These are phyloP conservation scores for Melanotaenia duboulayi DNA, from an alignment of 2,113 vertebrate genomes.

Conservation along the genomic window DNA sequence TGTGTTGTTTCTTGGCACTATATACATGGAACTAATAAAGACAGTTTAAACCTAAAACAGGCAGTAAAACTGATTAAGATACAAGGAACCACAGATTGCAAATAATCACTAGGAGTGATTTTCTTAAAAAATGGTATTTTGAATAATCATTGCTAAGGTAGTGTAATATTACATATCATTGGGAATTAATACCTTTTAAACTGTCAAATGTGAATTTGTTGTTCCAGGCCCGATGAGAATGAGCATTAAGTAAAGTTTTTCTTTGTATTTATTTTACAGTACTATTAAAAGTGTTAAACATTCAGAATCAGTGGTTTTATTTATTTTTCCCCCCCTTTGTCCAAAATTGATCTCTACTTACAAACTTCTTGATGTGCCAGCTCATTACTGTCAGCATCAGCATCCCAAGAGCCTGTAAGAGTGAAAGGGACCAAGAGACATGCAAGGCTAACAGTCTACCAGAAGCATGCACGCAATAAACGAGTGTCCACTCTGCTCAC, in stretches of 20 bases:
- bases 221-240: slow-evolving; percentile 3
- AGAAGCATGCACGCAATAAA: slow-evolving; percentile 13
- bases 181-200: neutral
- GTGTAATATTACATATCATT: no score
- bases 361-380: slow-evolving; percentile 31
- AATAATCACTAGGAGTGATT: no score
- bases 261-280: neutral
- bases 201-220: slow-evolving; percentile 2
- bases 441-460: slow-evolving; percentile 28
- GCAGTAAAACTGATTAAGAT: no score
- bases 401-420: slow-evolving; percentile 15
- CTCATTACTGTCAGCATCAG: slow-evolving; percentile 49
- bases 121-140: no score
- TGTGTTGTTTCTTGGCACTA: no score
- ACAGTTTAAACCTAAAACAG: no score
- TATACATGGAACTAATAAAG: no score
- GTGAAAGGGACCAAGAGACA: neutral
- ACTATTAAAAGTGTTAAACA: slow-evolving; percentile 5
- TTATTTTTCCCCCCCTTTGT: slow-evolving; percentile 15
- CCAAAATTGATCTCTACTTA: slow-evolving; percentile 27
- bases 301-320: slow-evolving; percentile 38
- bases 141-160: no score
- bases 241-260: neutral
- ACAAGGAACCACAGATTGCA: no score
- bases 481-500: slow-evolving; percentile 17